A percentile compares a stretch with the other conserved stretches of the same genome.
phyloP scores from a whole-genome alignment of 2,888 invertebrate species.

The Hydropsyche betteni region DNA sequence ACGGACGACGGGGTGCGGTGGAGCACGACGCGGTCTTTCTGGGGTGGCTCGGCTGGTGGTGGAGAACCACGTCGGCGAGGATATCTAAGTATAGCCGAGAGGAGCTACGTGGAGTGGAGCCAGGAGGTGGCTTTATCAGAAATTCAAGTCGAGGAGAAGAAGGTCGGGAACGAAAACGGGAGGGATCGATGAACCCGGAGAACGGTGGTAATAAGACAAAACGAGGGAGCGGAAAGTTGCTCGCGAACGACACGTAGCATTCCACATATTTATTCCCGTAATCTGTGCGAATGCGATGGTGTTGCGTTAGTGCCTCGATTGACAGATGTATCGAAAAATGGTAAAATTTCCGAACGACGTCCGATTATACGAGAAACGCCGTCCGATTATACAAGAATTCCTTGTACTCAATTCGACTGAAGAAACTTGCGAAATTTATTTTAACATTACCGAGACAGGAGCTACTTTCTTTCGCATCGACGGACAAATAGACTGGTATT shows the following conservation, averaged over 20 bases:
- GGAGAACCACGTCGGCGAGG: too few relatives aligned
- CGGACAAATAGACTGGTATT: too few relatives aligned
- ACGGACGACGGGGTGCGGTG: background rate
- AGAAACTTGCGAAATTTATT: background rate
- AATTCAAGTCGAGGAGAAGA: slow-evolving; percentile 24
- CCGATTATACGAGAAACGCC: too few relatives aligned
- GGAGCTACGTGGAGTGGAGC: background rate
- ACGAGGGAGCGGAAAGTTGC: background rate
- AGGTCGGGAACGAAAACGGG: slow-evolving; percentile 37
- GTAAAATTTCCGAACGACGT: too few relatives aligned
- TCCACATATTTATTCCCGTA: too few relatives aligned
- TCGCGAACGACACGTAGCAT: too few relatives aligned
- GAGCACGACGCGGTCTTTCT: too few relatives aligned
- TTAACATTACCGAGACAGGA: background rate
- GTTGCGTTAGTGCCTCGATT: too few relatives aligned
- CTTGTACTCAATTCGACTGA: slow-evolving; percentile 21
- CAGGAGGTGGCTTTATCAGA: slow-evolving; percentile 14
- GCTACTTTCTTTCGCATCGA: background rate
- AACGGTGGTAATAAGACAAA: slow-evolving; percentile 13
- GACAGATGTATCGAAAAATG: too few relatives aligned
- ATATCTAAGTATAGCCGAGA: too few relatives aligned
- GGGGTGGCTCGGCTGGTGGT: too few relatives aligned
- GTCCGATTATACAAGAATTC: slow-evolving; percentile 12
- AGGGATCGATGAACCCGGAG: slow-evolving; percentile 36
- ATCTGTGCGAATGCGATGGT: too few relatives aligned